A percentile compares a stretch with the other conserved stretches of the same genome.
Conservation (phyloP, 1,140 invertebrate species). For the Apocrypta bakeri region DNA sequence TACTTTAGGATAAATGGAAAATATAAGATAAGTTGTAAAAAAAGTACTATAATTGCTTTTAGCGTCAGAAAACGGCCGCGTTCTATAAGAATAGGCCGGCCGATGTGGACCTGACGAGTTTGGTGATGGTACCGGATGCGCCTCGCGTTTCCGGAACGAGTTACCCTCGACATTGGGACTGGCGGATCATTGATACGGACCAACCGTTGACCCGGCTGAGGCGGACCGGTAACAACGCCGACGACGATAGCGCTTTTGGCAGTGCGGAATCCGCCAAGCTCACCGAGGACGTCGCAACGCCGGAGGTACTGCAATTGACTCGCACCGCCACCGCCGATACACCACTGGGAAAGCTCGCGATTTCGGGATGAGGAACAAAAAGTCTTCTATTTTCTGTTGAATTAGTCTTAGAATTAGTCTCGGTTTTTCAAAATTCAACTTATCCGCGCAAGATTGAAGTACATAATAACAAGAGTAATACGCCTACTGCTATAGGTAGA, state of each 20-base stretch:
- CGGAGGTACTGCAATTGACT: slow-evolving; percentile 38
- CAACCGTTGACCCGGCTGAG: slow-evolving; percentile 58
- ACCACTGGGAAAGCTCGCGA: not conserved
- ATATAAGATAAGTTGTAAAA: no score
- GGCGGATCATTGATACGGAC: slow-evolving; percentile 78
- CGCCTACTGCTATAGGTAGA: no score
- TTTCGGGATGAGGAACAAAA: not conserved
- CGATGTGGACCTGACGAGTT: slow-evolving; percentile 82
- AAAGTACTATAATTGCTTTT: no score
- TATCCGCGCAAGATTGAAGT: no score
- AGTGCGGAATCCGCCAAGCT: slow-evolving; percentile 59
- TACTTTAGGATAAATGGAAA: no score
- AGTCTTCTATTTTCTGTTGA: slow-evolving; percentile 31
- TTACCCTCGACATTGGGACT: slow-evolving; percentile 82
- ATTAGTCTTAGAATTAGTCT: not conserved
- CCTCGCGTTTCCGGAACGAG: slow-evolving; percentile 82
- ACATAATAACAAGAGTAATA: no score
- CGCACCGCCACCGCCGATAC: not conserved
- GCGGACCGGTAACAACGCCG: slow-evolving; percentile 53
- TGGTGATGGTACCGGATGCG: slow-evolving; percentile 85
- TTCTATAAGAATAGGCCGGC: slow-evolving; percentile 85
- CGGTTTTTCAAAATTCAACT: no score
- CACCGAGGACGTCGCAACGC: slow-evolving; percentile 18
- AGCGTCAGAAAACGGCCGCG: slow-evolving; percentile 88
- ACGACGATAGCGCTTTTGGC: slow-evolving; percentile 62